These are phyloP conservation scores for Melanostoma scalare DNA, from an alignment of 2,888 invertebrate species.

Conservation along the genomic window DNA sequence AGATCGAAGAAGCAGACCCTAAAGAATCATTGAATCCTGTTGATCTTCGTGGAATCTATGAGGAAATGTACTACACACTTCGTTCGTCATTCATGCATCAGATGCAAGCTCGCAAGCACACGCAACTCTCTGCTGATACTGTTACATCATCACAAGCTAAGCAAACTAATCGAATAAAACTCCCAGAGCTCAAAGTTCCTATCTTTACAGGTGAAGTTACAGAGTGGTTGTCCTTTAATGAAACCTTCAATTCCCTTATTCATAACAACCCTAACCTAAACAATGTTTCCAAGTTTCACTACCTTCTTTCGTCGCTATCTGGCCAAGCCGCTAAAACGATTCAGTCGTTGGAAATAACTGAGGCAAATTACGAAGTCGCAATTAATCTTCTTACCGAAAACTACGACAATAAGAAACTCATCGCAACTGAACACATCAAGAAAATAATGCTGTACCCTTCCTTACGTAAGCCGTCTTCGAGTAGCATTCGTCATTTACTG, in stretches of 20 bases:
- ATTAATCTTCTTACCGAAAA: neutral
- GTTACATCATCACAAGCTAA: slow-evolving; percentile 15
- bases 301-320: neutral
- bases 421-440: slow-evolving; percentile 6
- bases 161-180: neutral
- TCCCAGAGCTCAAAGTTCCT: slow-evolving; percentile 12
- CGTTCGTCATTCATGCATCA: slow-evolving; percentile 1
- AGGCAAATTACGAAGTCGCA: slow-evolving; percentile 11
- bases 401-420: slow-evolving; percentile 8
- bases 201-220: slow-evolving; percentile 5
- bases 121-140: neutral
- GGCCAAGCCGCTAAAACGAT: neutral
- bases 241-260: slow-evolving; percentile 5
- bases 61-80: slow-evolving; percentile 15
- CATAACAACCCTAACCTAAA: slow-evolving; percentile 12
- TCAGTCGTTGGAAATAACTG: slow-evolving; percentile 20
- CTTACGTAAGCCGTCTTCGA: too few relatives aligned
- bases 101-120: neutral
- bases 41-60: slow-evolving; percentile 17
- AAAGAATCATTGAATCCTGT: too few relatives aligned
- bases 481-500: too few relatives aligned
- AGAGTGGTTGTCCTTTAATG: neutral
- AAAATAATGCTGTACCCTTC: neutral
- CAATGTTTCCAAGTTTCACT: slow-evolving; percentile 14
- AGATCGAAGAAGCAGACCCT: slow-evolving; percentile 5